Evolutionary conservation across 2,113 vertebrate species (phyloP), one percentile per base, ranked within the genome.

Genomic region (Psittacara wagleri): DNA sequence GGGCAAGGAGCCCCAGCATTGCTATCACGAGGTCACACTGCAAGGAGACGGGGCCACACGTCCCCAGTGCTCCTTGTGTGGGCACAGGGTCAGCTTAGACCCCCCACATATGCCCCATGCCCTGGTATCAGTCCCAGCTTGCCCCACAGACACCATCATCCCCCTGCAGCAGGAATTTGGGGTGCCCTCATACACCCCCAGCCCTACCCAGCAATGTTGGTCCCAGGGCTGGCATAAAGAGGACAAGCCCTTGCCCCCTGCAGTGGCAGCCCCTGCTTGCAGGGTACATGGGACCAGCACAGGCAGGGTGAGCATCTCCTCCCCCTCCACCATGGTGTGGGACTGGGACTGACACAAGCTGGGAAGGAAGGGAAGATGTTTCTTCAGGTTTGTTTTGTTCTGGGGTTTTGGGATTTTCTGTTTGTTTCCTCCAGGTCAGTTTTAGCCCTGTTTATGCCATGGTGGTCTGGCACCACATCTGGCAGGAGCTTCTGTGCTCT

Each of bases 301-400:
- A 80, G 33, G 67, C 73, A 85, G 43, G 25, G 62, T 4, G 6
- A 82, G 66, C 44, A 41, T 57, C 1, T 1, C 20, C 20, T 67
- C 64, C 63, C n/a, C 37, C 35, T 78, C 51, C 31, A 24, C 9
- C 69, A n/a, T 43, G 3, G 77, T 69, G 43, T 77, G 70, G 75
- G 91, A 83, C 24, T 16, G 11, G 33, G 1, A 1, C 13, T 96
- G 91, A 94, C 5, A 11, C 37, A 89, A 86, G 27, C 1, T 0
- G 25, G 17, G 69, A 86, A 35, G 27, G 55, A 55, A 75, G 55
- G 49, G 1, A 0, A 88, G 66, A 55, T 86, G 74, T 92, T 94
- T 93, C 69, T 95, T 92, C 88, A 78, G 76, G 69, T 91, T 95
- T 97, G 86, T 92, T 97, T 97, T 95, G 86, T 92, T 96, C 86